Evolutionary conservation across 2,888 invertebrate species (phyloP).

Genomic region (Drosophila koepferae): DNA sequence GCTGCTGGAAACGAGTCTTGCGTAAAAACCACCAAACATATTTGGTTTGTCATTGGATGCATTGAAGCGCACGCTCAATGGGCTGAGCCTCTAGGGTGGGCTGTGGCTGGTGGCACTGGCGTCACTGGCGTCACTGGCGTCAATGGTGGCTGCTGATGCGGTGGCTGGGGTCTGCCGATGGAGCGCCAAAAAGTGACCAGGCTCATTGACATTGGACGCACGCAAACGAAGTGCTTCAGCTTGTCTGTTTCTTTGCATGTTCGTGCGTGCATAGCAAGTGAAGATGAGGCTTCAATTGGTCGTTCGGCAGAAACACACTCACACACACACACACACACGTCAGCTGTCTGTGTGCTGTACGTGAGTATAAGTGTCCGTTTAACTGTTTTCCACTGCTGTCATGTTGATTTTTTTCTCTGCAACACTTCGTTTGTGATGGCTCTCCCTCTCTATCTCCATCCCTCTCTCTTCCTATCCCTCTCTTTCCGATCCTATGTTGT

Average conservation of each 20-base stretch:
- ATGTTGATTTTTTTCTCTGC: slow-evolving; percentile 64
- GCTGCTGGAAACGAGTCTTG: slow-evolving; percentile 54
- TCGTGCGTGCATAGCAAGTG: slow-evolving; percentile 63
- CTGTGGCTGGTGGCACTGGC: background rate
- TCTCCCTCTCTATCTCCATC: slow-evolving; percentile 18
- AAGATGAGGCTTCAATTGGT: slow-evolving; percentile 70
- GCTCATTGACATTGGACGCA: slow-evolving; percentile 73
- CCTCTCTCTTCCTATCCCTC: slow-evolving; percentile 14
- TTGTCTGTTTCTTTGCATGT: slow-evolving; percentile 58
- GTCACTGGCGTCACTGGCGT: background rate
- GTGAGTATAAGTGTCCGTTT: slow-evolving; percentile 48
- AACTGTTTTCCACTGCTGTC: slow-evolving; percentile 71
- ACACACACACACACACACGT: slow-evolving; percentile 9
- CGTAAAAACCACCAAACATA: slow-evolving; percentile 83
- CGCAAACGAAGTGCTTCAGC: slow-evolving; percentile 41
- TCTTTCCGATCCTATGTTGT: slow-evolving; percentile 31
- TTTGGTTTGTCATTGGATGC: slow-evolving; percentile 81
- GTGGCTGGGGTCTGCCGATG: slow-evolving; percentile 52
- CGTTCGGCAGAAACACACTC: slow-evolving; percentile 38
- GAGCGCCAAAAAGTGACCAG: slow-evolving; percentile 73
- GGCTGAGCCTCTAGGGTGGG: slow-evolving; percentile 1
- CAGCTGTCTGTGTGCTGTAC: background rate
- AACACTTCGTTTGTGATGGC: slow-evolving; percentile 38
- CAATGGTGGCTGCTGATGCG: slow-evolving; percentile 22
- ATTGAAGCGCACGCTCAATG: slow-evolving; percentile 65